Percentiles rank a stretch among this genome's conserved stretches.
phyloP scores from a whole-genome alignment of 2,797 vertebrate species.

The Syncerus caffer region DNA sequence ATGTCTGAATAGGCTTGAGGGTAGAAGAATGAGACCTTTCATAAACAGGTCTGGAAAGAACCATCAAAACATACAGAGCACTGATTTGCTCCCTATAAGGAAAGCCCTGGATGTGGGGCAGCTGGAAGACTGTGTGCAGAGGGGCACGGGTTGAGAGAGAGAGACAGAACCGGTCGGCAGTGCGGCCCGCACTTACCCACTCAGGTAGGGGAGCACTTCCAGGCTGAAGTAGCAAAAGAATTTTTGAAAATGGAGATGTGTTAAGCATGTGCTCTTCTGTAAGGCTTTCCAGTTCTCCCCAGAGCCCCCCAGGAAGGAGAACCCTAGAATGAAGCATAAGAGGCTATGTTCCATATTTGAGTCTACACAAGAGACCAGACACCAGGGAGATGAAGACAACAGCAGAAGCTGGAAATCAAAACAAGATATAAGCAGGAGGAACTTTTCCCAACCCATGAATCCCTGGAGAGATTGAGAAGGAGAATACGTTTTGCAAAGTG shows the following conservation, averaged over 20 bases:
- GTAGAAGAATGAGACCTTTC: background rate
- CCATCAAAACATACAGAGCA: background rate
- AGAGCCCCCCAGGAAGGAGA: background rate
- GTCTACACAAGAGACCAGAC: background rate
- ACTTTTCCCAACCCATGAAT: background rate
- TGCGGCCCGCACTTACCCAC: accelerated
- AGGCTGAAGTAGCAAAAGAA: background rate
- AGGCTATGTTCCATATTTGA: background rate
- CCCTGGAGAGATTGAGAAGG: background rate
- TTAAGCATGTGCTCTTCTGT: background rate
- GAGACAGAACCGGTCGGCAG: background rate
- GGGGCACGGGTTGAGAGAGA: no score
- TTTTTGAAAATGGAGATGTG: background rate
- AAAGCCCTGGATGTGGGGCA: background rate
- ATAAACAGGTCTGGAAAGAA: background rate
- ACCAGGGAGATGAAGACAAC: background rate
- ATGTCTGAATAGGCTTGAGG: background rate
- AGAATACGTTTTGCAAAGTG: background rate
- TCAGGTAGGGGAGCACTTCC: background rate
- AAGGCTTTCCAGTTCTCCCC: background rate
- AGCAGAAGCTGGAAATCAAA: background rate
- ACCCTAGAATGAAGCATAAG: background rate
- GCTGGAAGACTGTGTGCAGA: background rate
- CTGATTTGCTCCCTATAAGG: background rate
- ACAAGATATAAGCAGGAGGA: background rate